Evolutionary conservation across 1,140 invertebrate species (phyloP).

Genomic region (Hylaeus volcanicus): DNA sequence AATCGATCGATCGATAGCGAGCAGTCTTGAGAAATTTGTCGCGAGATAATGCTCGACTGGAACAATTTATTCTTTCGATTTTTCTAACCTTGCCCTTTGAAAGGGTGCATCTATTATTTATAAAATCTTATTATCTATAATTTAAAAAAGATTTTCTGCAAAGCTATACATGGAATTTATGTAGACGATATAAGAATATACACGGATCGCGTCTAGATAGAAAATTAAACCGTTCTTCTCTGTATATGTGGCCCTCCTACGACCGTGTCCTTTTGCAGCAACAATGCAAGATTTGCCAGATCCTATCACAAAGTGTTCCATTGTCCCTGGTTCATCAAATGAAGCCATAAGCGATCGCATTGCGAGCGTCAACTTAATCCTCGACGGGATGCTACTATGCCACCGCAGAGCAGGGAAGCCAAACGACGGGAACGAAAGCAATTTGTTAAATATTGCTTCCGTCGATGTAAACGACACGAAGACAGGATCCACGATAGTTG

Average conservation of each 20-base stretch:
- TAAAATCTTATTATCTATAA: too few relatives aligned
- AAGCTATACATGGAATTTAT: too few relatives aligned
- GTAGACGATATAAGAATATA: too few relatives aligned
- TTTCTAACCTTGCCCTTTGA: too few relatives aligned
- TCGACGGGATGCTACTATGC: neutral
- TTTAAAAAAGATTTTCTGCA: too few relatives aligned
- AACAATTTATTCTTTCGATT: too few relatives aligned
- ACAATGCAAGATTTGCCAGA: conserved; percentile 29
- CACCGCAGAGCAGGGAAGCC: conserved; percentile 43
- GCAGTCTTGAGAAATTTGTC: conserved; percentile 23
- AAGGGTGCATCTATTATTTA: too few relatives aligned
- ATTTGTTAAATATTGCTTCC: conserved; percentile 69
- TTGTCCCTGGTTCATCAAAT: conserved; percentile 64
- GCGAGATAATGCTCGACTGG: neutral
- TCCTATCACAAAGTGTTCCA: conserved; percentile 33
- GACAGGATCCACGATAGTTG: conserved; percentile 18
- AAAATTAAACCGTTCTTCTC: neutral
- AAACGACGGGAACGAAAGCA: conserved; percentile 60
- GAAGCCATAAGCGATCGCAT: conserved; percentile 52
- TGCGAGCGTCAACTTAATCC: conserved; percentile 54
- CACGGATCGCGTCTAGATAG: neutral
- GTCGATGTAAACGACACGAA: conserved; percentile 51
- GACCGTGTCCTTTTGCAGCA: conserved; percentile 36
- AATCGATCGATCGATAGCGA: neutral
- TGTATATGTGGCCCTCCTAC: neutral